A percentile compares a stretch with the other conserved stretches of the same genome.
Evolutionary conservation across 2,888 invertebrate species (phyloP).

Genomic region (Rhagophthalmus giganteus): DNA sequence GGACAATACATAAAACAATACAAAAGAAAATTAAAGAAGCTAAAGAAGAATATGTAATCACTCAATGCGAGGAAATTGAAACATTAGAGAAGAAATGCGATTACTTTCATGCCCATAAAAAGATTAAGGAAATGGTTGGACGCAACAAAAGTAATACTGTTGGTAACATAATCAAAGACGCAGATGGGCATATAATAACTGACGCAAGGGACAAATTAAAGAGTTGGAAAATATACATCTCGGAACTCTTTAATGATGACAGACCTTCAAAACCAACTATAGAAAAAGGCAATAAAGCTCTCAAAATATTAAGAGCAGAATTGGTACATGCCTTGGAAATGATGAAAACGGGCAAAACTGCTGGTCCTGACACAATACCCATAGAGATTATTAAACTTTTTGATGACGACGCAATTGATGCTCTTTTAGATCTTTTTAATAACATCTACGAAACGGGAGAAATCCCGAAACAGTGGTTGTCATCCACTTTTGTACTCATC

Average conservation of each 20-base stretch:
- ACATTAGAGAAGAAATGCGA: too few species aligned
- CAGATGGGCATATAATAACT: constrained; percentile 14
- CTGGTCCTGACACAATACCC: constrained; percentile 7
- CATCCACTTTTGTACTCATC: too few species aligned
- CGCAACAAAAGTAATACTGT: too few species aligned
- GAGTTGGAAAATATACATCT: constrained; percentile 18
- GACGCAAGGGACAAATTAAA: constrained; percentile 14
- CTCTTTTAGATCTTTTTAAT: too few species aligned
- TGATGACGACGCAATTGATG: constrained; percentile 7
- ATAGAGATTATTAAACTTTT: constrained; percentile 8
- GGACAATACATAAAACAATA: too few species aligned
- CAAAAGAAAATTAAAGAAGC: too few species aligned
- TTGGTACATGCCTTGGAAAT: constrained; percentile 19
- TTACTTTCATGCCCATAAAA: too few species aligned
- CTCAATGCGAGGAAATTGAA: too few species aligned
- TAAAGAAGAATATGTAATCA: too few species aligned
- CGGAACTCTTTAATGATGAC: constrained; percentile 16
- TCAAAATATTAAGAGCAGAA: constrained; percentile 21
- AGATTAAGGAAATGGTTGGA: too few species aligned
- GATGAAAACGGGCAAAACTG: constrained; percentile 6
- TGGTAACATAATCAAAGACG: constrained; percentile 8
- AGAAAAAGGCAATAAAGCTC: constrained; percentile 10
- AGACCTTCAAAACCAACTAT: constrained; percentile 12
- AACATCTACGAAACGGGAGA: too few species aligned
- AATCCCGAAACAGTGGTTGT: too few species aligned